Evolutionary conservation across 2,888 invertebrate genomes (phyloP).

Genomic region (Fragum whitleyi): DNA sequence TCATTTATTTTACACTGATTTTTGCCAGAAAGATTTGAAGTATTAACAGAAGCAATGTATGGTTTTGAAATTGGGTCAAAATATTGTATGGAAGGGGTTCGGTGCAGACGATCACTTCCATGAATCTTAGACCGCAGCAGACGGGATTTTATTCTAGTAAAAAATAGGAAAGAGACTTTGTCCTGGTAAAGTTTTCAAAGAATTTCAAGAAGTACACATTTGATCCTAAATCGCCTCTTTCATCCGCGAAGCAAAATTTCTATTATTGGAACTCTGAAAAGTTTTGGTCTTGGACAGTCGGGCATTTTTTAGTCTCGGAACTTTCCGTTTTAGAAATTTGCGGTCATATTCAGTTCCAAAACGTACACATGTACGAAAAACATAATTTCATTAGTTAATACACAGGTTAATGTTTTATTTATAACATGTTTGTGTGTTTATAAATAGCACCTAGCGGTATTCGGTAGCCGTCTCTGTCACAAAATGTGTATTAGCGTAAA

Average conservation of each 20-base stretch:
- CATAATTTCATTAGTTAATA: neutral
- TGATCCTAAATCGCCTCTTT: too few relatives aligned
- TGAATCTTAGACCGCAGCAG: too few relatives aligned
- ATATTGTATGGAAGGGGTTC: neutral
- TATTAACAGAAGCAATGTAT: neutral
- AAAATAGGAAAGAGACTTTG: too few relatives aligned
- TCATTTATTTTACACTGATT: neutral
- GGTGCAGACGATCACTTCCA: too few relatives aligned
- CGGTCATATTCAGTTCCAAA: neutral
- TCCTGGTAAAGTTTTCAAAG: too few relatives aligned
- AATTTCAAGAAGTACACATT: too few relatives aligned
- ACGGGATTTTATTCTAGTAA: too few relatives aligned
- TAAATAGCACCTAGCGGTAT: neutral
- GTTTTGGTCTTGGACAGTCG: too few relatives aligned
- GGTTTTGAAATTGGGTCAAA: constrained; percentile 9
- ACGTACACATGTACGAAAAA: neutral
- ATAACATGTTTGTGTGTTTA: constrained; percentile 1
- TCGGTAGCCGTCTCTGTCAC: neutral
- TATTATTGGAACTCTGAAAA: too few relatives aligned
- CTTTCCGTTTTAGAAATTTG: too few relatives aligned
- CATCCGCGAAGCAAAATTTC: too few relatives aligned
- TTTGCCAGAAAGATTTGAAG: neutral
- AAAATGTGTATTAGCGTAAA: neutral
- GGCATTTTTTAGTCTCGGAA: too few relatives aligned
- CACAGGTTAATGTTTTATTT: constrained; percentile 4